Conservation (phyloP, 2,888 invertebrate genomes). For the Luffia ferchaultella region DNA sequence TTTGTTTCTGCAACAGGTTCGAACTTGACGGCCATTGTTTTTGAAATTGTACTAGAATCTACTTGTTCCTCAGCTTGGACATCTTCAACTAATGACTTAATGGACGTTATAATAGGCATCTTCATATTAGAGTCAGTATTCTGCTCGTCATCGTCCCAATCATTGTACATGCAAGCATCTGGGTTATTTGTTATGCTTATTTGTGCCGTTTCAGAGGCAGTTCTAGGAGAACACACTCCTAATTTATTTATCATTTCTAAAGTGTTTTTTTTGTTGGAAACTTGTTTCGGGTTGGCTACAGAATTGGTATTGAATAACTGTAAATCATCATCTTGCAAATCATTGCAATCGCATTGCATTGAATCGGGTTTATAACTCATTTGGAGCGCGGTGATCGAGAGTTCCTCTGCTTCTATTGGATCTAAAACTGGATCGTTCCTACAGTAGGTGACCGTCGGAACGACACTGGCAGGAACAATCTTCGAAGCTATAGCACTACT, state of each 20-base stretch:
- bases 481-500: too few species aligned
- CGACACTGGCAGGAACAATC: too few species aligned
- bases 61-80: not conserved
- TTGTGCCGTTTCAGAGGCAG: not conserved
- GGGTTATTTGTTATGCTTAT: not conserved
- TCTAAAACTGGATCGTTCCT: not conserved
- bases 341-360: too few species aligned
- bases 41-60: not conserved
- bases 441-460: not conserved
- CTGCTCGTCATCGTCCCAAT: not conserved
- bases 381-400: too few species aligned
- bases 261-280: conserved; percentile 30
- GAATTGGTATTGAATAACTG: conserved; percentile 34
- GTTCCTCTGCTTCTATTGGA: not conserved
- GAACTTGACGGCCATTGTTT: too few species aligned
- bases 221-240: not conserved
- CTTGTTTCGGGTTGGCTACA: conserved; percentile 46
- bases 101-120: conserved; percentile 42
- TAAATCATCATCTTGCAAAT: not conserved
- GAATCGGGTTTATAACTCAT: not conserved
- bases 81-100: conserved; percentile 27
- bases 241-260: too few species aligned
- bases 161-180: conserved; percentile 1
- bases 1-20: too few species aligned
- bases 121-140: conserved; percentile 13